A percentile compares a stretch with the other conserved stretches of the same genome.
These are phyloP conservation scores for Drosophila persimilis DNA, from an alignment of 1,140 invertebrate species.

Conservation along the genomic window DNA sequence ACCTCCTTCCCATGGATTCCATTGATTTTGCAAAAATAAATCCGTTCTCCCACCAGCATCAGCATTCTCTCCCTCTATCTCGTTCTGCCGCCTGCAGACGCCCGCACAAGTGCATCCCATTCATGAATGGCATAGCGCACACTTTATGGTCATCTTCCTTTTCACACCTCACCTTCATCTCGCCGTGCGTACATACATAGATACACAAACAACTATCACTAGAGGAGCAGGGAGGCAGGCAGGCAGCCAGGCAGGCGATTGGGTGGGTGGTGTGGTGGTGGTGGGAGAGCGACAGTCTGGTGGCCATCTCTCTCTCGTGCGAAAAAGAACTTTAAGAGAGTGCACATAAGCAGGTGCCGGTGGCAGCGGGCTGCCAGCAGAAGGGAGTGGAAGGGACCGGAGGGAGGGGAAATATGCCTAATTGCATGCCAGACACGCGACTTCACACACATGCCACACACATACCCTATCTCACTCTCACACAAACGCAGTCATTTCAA, in stretches of 20 bases:
- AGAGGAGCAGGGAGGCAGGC: neutral
- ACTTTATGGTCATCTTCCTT: slow-evolving; percentile 52
- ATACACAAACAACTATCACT: slow-evolving; percentile 32
- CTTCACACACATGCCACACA: slow-evolving; percentile 30
- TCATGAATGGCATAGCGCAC: slow-evolving; percentile 67
- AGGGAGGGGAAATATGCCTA: slow-evolving; percentile 57
- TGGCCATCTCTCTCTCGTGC: slow-evolving; percentile 50
- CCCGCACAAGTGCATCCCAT: slow-evolving; percentile 48
- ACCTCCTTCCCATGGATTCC: slow-evolving; percentile 3
- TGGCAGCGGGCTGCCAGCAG: slow-evolving; percentile 11
- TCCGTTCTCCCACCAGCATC: neutral
- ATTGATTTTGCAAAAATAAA: slow-evolving; percentile 38
- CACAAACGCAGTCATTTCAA: slow-evolving; percentile 59
- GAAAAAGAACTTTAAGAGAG: neutral
- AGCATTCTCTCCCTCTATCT: slow-evolving; percentile 3
- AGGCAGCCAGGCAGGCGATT: neutral
- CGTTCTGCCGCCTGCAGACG: slow-evolving; percentile 8
- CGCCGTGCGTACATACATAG: slow-evolving; percentile 40
- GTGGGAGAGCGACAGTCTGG: slow-evolving; percentile 53
- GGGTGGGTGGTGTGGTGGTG: slow-evolving; percentile 13
- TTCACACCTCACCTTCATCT: slow-evolving; percentile 28
- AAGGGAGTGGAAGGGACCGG: neutral
- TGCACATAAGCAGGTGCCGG: slow-evolving; percentile 29
- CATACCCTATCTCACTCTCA: slow-evolving; percentile 35
- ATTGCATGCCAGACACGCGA: slow-evolving; percentile 81